These are phyloP conservation scores for Leptinotarsa haldemani DNA, from an alignment of 2,888 invertebrate species.

Conservation along the genomic window DNA sequence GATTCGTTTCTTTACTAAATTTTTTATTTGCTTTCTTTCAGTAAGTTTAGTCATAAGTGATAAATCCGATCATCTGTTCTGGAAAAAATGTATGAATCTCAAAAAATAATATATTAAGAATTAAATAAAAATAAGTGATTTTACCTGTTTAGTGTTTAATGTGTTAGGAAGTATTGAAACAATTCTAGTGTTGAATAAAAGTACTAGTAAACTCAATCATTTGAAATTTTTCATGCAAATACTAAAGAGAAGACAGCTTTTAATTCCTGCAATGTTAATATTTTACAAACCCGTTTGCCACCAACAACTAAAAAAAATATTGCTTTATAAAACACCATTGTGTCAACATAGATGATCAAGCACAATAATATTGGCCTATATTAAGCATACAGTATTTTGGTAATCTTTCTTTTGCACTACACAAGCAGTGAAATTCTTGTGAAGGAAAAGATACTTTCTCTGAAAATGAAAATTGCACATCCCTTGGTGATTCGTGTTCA, in stretches of 20 bases:
- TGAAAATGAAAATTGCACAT: conserved; percentile 14
- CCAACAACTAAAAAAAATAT: conserved; percentile 7
- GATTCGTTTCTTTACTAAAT: too few species aligned
- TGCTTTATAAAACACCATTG: conserved; percentile 9
- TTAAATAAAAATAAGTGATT: too few species aligned
- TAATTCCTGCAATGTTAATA: conserved; percentile 7
- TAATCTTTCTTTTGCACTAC: conserved; percentile 16
- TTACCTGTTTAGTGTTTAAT: too few species aligned
- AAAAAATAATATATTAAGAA: too few species aligned
- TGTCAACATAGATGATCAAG: conserved; percentile 11
- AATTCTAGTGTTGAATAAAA: too few species aligned
- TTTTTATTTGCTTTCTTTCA: too few species aligned
- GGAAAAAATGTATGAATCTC: too few species aligned
- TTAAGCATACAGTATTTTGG: conserved; percentile 17
- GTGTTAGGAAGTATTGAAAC: too few species aligned
- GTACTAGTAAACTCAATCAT: too few species aligned
- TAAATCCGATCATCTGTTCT: too few species aligned
- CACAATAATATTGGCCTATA: conserved; percentile 16
- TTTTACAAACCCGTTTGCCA: conserved; percentile 4
- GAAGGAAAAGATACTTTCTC: conserved; percentile 20
- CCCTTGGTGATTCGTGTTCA: conserved; percentile 1
- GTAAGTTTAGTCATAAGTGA: too few species aligned
- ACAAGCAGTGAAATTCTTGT: conserved; percentile 13
- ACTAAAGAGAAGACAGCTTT: not conserved
- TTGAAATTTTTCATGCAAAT: not conserved